Percentiles rank a stretch among this genome's conserved stretches.
These are phyloP conservation scores for Aphelenchoides bicaudatus DNA, from an alignment of 2,888 invertebrate species.

Conservation along the genomic window DNA sequence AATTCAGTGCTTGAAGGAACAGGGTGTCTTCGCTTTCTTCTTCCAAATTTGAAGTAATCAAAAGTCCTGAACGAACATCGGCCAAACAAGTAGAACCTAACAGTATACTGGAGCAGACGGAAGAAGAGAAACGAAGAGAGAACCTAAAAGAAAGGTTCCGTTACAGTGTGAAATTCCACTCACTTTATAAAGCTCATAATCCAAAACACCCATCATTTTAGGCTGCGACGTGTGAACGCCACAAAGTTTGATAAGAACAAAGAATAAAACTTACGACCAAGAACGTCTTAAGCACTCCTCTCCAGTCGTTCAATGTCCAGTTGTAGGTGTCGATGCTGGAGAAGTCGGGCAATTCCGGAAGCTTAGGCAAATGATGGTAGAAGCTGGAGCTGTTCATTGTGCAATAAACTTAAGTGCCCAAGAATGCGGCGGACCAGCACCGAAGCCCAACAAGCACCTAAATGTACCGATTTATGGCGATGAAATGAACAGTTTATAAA, in stretches of 20 bases:
- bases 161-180: neutral
- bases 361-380: neutral
- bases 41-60: slow-evolving; percentile 47
- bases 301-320: slow-evolving; percentile 8
- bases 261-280: neutral
- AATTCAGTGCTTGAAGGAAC: slow-evolving; percentile 20
- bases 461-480: too few species aligned
- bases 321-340: slow-evolving; percentile 5
- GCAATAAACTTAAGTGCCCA: neutral
- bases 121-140: slow-evolving; percentile 35
- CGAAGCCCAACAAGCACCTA: too few species aligned
- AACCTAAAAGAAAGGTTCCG: slow-evolving; percentile 28
- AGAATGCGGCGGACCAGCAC: too few species aligned
- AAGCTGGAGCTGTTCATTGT: neutral
- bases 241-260: too few species aligned
- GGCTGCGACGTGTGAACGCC: too few species aligned
- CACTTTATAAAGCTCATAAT: neutral
- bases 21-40: slow-evolving; percentile 25
- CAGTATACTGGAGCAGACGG: slow-evolving; percentile 51
- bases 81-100: slow-evolving; percentile 49
- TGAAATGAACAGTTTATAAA: too few species aligned
- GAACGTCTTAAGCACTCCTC: neutral
- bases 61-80: slow-evolving; percentile 54
- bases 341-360: neutral
- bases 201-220: too few species aligned